Percentiles rank a stretch among this genome's conserved stretches.
These are phyloP conservation scores for Drosophila aldrichi DNA, from an alignment of 2,888 invertebrate genomes.

Conservation along the genomic window DNA sequence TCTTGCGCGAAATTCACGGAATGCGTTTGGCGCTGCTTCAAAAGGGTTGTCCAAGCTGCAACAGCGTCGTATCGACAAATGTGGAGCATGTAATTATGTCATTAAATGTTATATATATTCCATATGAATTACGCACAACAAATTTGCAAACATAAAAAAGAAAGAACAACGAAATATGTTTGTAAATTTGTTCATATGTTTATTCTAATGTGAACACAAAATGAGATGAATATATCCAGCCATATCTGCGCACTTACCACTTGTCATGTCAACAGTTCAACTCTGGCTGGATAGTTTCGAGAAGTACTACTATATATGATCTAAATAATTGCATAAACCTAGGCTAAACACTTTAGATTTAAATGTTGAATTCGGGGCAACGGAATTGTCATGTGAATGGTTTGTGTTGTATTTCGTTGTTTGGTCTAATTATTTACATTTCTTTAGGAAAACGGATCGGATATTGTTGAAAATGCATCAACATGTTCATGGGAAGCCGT, in stretches of 20 bases:
- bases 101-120: not conserved
- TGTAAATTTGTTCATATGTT: slow-evolving; percentile 9
- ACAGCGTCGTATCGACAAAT: slow-evolving; percentile 86
- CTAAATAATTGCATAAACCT: not conserved
- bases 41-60: slow-evolving; percentile 88
- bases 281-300: slow-evolving; percentile 45
- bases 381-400: slow-evolving; percentile 29
- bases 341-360: not conserved
- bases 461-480: slow-evolving; percentile 87
- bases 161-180: not conserved
- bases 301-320: not conserved
- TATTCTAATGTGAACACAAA: slow-evolving; percentile 16
- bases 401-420: slow-evolving; percentile 1
- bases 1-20: slow-evolving; percentile 91
- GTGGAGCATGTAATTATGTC: slow-evolving; percentile 85
- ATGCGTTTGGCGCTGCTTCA: slow-evolving; percentile 90
- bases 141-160: slow-evolving; percentile 4
- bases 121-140: not conserved
- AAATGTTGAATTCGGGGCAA: slow-evolving; percentile 1
- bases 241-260: slow-evolving; percentile 16
- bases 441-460: slow-evolving; percentile 83
- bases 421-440: slow-evolving; percentile 64
- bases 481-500: slow-evolving; percentile 94
- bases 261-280: slow-evolving; percentile 2
- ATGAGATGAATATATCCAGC: slow-evolving; percentile 56